Evolutionary conservation across 2,888 invertebrate genomes (phyloP), one percentile per base, ranked within the genome.

Genomic region (Minunthozetes semirufus): DNA sequence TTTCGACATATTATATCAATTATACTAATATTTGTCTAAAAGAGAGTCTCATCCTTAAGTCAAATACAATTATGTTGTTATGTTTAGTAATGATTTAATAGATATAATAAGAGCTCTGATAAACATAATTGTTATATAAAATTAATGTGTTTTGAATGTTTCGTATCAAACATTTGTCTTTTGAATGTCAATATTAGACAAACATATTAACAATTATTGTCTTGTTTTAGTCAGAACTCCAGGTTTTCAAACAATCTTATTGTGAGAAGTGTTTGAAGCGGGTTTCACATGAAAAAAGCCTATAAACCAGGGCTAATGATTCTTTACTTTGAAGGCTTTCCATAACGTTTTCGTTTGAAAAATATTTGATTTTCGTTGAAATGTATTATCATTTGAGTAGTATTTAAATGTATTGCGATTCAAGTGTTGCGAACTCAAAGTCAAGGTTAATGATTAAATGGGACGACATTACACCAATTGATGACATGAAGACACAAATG

Each of bases 391-490:
- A 66, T 27, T 66, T 19, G 66, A 66, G 1, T 38, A 22, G 38
- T 42, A 66, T 66, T 66, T 42, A 66, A 66, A 38, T 66, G 11
- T 38, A 1, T 38, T 42, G 33, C n/a, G 66, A 66, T 19, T 19
- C 33, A 9, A 38, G 19, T 66, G 33, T 22, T 22, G 53, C 25
- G 38, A 27, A 27, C 50, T 4, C 17, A 19, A 42, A 66, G 38
- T 66, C 38, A 66, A 66, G 66, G 66, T 66, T 66, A 66, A 66
- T 66, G 66, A 66, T 38, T 66, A 66, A 66, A 66, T 38, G 29
- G 42, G 42, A 66, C 66, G 22, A 3, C 8, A 33, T 25, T 11
- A 59, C 11, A 27, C 11, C 27, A 50, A 19, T 50, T 19, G 56
- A 56, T 9, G 56, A 56, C 56, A 56, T 22, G 9, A 19, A 25